A percentile compares a stretch with the other conserved stretches of the same genome.
phyloP scores from a whole-genome alignment of 1,140 invertebrate genomes.

The Drosophila obscura region DNA sequence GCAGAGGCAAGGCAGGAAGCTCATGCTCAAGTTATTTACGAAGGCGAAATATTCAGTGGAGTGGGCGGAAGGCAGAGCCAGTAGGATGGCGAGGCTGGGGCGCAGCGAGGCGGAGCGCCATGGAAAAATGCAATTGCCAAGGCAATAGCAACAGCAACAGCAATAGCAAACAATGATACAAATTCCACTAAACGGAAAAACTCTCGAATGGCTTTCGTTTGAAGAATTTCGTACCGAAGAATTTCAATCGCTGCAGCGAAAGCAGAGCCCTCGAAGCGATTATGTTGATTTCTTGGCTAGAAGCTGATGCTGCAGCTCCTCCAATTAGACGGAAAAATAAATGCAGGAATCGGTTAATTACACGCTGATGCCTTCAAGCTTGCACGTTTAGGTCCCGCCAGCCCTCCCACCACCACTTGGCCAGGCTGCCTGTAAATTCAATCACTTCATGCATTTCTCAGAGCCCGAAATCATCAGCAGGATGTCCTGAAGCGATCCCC shows the following conservation, averaged over 20 bases:
- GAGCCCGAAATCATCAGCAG: conserved; percentile 52
- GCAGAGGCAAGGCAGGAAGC: conserved; percentile 15
- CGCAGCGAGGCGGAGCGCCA: conserved; percentile 9
- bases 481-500: conserved; percentile 59
- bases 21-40: conserved; percentile 54
- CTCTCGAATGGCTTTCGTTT: conserved; percentile 19
- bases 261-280: conserved; percentile 48
- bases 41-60: conserved; percentile 30
- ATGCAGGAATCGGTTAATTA: conserved; percentile 41
- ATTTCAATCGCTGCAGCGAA: conserved; percentile 11
- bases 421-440: background rate
- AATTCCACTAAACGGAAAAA: conserved; percentile 54
- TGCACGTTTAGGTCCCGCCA: background rate
- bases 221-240: conserved; percentile 46
- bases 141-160: conserved; percentile 40
- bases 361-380: background rate
- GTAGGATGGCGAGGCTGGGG: conserved; percentile 7
- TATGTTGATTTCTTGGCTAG: conserved; percentile 64
- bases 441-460: conserved; percentile 16
- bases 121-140: conserved; percentile 75
- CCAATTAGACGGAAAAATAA: conserved; percentile 31
- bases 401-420: background rate
- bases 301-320: conserved; percentile 6
- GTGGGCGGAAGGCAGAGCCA: background rate
- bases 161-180: conserved; percentile 33